Evolutionary conservation across 2,113 vertebrate species (phyloP).

Genomic region (Vanacampus margaritifer): DNA sequence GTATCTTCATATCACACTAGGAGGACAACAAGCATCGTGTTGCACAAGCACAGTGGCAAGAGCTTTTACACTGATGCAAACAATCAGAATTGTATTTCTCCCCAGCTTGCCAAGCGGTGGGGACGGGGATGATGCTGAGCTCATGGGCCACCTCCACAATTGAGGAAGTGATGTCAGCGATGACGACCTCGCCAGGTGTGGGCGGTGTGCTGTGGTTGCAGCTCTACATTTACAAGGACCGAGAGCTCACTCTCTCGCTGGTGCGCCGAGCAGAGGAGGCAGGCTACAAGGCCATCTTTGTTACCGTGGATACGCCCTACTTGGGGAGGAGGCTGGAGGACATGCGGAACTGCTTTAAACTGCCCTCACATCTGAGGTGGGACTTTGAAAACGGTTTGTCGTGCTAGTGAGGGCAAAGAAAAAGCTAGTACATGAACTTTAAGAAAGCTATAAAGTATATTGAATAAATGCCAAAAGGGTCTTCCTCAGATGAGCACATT

Average conservation of each 20-base stretch:
- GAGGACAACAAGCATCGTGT: too few species aligned
- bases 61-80: neutral
- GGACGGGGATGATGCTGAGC: constrained; percentile 94
- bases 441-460: neutral
- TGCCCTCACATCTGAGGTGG: constrained; percentile 89
- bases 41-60: too few species aligned
- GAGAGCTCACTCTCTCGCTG: constrained; percentile 79
- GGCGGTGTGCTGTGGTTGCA: constrained; percentile 81
- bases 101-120: constrained; percentile 80
- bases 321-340: constrained; percentile 84
- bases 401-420: neutral
- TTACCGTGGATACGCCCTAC: constrained; percentile 91
- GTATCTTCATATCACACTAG: too few species aligned
- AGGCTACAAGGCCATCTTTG: constrained; percentile 86
- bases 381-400: neutral
- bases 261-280: constrained; percentile 81
- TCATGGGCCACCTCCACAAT: constrained; percentile 93
- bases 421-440: too few species aligned
- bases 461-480: too few species aligned
- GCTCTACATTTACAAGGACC: constrained; percentile 91
- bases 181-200: neutral
- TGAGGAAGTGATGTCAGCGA: constrained; percentile 81
- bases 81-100: neutral
- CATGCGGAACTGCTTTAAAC: constrained; percentile 87
- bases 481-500: too few species aligned